Evolutionary conservation across 2,113 vertebrate genomes (phyloP), one percentile per base, ranked within the genome.

Genomic region (Calonectris borealis): DNA sequence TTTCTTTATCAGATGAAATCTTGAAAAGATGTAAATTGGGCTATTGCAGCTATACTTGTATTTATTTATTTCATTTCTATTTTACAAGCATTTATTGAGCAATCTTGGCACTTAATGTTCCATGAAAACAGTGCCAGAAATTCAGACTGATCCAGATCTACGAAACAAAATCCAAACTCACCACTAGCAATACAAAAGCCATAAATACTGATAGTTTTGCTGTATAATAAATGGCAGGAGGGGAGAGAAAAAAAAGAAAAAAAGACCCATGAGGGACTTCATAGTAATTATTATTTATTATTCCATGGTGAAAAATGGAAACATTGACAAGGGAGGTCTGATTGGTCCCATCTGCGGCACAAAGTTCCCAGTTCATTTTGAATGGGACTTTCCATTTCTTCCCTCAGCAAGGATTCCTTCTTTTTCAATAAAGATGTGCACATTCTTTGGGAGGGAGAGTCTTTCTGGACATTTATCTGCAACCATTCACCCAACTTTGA

Each of bases 391-490:
- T 73, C 57, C 51, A 78, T 48, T 93, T 90, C 71, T 68, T 90
- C 61, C 54, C 78, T 82, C 55, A 81, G 69, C 84, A 52, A 91
- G n/a, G 40, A 64, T 69, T 66, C 31, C 22, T 65, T 42, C 46
- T 40, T 82, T 46, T 93, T 60, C 92, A 71, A 60, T 51, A 82
- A 90, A 91, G 38, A 80, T 0, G 0, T 62, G 52, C 7, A 26
- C 22, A 13, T 88, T 69, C 57, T 93, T 48, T 29, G 44, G 51
- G 32, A 94, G 51, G 7, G 6, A 55, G 36, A 62, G 31, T 3
- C 42, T 79, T 96, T 85, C n/a, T 34, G 34, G 91, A 49, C n/a
- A 68, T 62, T 95, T 95, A 71, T 90, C 83, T 97, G 75, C 68
- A 93, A 36, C 73, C 48, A 25, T 95, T 95, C 91, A 73, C 83